These are phyloP conservation scores for Pipra filicauda DNA, from an alignment of 2,113 vertebrate species.

Conservation along the genomic window DNA sequence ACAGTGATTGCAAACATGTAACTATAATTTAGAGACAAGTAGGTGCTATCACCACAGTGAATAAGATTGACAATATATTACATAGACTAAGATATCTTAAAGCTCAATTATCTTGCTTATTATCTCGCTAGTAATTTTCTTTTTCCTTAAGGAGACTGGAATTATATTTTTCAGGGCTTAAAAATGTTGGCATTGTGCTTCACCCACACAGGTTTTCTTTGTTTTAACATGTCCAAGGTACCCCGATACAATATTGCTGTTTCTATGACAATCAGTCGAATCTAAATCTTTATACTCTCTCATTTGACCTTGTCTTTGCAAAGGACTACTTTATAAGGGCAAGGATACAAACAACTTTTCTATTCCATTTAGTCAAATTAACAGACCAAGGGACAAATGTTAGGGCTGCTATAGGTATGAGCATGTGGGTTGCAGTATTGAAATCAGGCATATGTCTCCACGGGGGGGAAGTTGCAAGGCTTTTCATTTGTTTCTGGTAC, in stretches of 20 bases:
- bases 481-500: neutral
- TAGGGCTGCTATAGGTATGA: neutral
- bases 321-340: neutral
- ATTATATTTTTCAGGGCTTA: neutral
- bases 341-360: neutral
- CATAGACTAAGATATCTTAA: neutral
- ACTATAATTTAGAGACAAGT: neutral
- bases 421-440: neutral
- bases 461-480: neutral
- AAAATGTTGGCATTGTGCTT: neutral
- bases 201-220: neutral
- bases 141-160: neutral
- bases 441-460: neutral
- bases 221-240: neutral
- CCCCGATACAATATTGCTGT: neutral
- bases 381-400: neutral
- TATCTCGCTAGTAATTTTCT: neutral
- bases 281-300: neutral
- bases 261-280: neutral
- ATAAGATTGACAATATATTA: neutral
- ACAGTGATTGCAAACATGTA: neutral
- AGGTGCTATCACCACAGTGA: neutral
- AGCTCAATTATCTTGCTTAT: slow-evolving; percentile 8
- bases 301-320: neutral
- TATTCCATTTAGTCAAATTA: neutral